Conservation (phyloP, 1,140 invertebrate genomes). For the Chironomus striatipennis region DNA sequence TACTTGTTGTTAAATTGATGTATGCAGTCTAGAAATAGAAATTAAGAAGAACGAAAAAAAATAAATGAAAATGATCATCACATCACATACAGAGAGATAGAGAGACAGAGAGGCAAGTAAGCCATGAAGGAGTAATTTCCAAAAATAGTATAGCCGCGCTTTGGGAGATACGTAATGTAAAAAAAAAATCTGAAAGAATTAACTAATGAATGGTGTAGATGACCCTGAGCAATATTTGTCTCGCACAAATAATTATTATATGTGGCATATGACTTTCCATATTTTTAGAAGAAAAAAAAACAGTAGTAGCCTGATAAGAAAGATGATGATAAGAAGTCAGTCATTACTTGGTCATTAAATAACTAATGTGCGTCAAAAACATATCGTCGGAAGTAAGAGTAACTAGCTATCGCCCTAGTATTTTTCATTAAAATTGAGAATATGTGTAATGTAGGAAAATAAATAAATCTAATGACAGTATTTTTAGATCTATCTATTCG, state of each 20-base stretch:
- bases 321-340: neutral
- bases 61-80: neutral
- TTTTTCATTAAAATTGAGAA: too few relatives aligned
- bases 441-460: neutral
- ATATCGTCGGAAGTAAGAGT: too few relatives aligned
- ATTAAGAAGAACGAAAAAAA: neutral
- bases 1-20: slow-evolving; percentile 14
- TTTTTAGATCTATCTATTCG: neutral
- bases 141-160: neutral
- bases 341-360: too few relatives aligned
- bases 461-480: slow-evolving; percentile 1
- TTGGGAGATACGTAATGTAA: neutral
- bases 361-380: too few relatives aligned
- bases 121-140: neutral
- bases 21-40: slow-evolving; percentile 15
- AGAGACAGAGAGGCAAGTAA: neutral
- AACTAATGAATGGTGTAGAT: neutral
- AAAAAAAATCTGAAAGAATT: neutral
- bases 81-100: neutral
- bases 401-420: too few relatives aligned
- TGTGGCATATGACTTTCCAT: neutral
- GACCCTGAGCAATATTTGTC: neutral
- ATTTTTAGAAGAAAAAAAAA: neutral
- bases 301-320: neutral
- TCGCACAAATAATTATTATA: too few relatives aligned